A percentile compares a stretch with the other conserved stretches of the same genome.
Evolutionary conservation across 2,888 invertebrate species (phyloP).

Genomic region (Gymnosoma rotundatum): DNA sequence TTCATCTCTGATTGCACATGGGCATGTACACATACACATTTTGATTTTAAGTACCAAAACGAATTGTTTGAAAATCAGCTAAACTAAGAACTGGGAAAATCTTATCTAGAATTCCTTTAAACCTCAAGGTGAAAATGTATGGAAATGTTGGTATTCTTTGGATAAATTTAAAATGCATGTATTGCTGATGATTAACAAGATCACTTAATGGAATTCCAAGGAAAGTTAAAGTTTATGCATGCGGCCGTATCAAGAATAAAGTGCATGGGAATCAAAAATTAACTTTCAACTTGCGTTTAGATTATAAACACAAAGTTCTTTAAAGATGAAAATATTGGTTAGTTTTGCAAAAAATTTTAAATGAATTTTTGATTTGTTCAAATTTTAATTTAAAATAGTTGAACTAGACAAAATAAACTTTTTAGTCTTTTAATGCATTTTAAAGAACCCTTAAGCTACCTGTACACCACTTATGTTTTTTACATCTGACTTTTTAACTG

Average conservation of each 20-base stretch:
- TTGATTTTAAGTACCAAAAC: constrained; percentile 57
- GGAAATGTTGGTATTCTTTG: constrained; percentile 23
- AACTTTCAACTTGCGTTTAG: not conserved
- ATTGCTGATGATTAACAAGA: constrained; percentile 47
- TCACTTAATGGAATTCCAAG: constrained; percentile 50
- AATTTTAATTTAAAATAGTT: no score
- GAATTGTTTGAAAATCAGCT: constrained; percentile 54
- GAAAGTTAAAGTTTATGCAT: constrained; percentile 29
- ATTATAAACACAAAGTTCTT: no score
- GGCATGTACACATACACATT: constrained; percentile 44
- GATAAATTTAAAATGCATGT: constrained; percentile 36
- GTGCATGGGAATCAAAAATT: constrained; percentile 23
- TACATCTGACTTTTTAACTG: no score
- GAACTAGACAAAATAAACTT: no score
- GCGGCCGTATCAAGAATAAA: not conserved
- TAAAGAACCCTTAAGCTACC: no score
- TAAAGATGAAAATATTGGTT: no score
- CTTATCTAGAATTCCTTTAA: constrained; percentile 58
- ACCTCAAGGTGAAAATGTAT: constrained; percentile 50
- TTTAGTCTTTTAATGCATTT: no score
- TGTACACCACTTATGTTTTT: no score
- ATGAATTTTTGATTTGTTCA: no score
- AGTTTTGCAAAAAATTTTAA: no score
- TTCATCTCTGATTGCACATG: constrained; percentile 52
- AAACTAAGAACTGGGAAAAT: constrained; percentile 36